These are phyloP conservation scores for Temnothorax curvispinosus DNA, from an alignment of 1,140 invertebrate species.

Conservation along the genomic window DNA sequence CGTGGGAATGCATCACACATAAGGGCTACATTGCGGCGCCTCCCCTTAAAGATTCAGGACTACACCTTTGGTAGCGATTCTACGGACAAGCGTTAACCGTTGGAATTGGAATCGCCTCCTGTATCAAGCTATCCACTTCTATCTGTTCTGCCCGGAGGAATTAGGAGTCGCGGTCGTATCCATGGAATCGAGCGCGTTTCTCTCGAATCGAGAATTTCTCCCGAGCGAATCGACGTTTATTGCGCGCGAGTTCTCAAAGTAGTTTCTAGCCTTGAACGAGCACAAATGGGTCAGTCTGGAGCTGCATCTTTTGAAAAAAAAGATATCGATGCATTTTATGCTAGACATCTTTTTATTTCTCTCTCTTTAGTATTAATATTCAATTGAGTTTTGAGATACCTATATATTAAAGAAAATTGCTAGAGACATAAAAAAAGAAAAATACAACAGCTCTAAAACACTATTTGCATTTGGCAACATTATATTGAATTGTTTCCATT, in stretches of 20 bases:
- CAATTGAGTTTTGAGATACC: background rate
- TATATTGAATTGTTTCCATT: background rate
- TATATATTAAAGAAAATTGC: background rate
- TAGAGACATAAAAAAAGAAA: background rate
- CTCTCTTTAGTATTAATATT: background rate
- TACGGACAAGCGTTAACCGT: constrained; percentile 65
- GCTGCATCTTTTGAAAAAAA: background rate
- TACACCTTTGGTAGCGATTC: constrained; percentile 50
- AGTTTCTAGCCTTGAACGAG: constrained; percentile 53
- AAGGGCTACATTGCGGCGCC: constrained; percentile 57
- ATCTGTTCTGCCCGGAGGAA: constrained; percentile 56
- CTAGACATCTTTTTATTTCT: background rate
- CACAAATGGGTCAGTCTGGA: constrained; percentile 18
- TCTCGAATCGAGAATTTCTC: constrained; percentile 68
- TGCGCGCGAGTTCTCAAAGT: constrained; percentile 38
- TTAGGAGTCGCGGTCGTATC: constrained; percentile 68
- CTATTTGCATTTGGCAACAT: background rate
- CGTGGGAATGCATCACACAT: constrained; percentile 45
- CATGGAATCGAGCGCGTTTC: constrained; percentile 68
- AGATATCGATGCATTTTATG: background rate
- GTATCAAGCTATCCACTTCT: constrained; percentile 39
- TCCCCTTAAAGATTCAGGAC: constrained; percentile 67
- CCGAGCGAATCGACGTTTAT: constrained; percentile 63
- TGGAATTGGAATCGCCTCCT: constrained; percentile 69
- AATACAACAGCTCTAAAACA: background rate